These are phyloP conservation scores for Martes martes DNA, from an alignment of 2,113 vertebrate genomes.

Conservation along the genomic window DNA sequence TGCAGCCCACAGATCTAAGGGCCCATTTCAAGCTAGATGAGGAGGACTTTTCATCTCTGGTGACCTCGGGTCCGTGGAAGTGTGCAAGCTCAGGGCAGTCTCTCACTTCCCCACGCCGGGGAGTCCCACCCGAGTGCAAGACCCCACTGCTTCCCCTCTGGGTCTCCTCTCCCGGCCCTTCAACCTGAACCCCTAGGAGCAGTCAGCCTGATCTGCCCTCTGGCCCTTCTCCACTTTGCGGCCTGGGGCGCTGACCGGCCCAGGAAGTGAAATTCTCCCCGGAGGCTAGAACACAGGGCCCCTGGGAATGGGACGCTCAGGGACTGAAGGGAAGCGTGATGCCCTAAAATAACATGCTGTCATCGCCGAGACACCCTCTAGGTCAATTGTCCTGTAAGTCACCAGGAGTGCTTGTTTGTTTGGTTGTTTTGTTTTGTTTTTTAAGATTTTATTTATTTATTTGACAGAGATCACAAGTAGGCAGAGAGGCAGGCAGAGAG, in stretches of 20 bases:
- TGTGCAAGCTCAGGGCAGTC: neutral
- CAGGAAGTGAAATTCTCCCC: neutral
- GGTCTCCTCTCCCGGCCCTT: neutral
- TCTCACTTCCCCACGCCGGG: rapidly evolving
- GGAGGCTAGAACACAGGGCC: neutral
- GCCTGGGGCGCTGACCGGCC: neutral
- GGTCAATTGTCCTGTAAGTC: neutral
- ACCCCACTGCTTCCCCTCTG: neutral
- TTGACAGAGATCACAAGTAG: too few relatives aligned
- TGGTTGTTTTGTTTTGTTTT: too few relatives aligned
- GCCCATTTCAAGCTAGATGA: neutral
- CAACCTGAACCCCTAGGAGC: neutral
- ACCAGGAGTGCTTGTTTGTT: neutral
- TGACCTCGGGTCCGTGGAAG: neutral
- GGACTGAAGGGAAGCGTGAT: neutral
- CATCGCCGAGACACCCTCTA: neutral
- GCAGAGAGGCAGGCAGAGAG: too few relatives aligned
- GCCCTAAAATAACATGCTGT: neutral
- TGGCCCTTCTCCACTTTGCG: neutral
- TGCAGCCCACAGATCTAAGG: neutral
- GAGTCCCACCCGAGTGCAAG: neutral
- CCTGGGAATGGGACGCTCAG: neutral
- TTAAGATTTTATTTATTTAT: too few relatives aligned
- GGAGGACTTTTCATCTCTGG: neutral
- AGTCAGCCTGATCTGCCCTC: neutral